Evolutionary conservation across 2,888 invertebrate species (phyloP), one percentile per base, ranked within the genome.

Genomic region (Amorpha juglandis): DNA sequence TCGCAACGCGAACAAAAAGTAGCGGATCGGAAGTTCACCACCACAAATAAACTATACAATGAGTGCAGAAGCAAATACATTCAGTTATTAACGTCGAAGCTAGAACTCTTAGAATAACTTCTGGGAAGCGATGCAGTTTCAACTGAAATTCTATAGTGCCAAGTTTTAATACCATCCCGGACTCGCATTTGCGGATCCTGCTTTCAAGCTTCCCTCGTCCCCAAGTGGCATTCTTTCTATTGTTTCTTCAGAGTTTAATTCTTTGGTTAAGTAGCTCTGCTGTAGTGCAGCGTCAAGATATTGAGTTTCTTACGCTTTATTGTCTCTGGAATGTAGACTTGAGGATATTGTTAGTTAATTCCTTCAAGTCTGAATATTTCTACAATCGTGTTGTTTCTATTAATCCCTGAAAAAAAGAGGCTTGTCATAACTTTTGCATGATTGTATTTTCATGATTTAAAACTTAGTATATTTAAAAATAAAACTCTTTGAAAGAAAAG

Each of bases 161-260:
- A 84, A 86, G 84, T 86, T 87, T 87, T 86, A 84, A 84, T 83
- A 78, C 84, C 74, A 78, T 71, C 74, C 63, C 53, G 47, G 65
- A 67, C 70, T 67, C 70, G 55, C 76, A 74, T 76, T 75, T 75
- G 73, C 75, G 75, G 73, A 78, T 81, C 76, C 78, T 74, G 78
- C 77, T 81, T 77, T 78, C 70, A 76, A 80, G 82, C 79, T 80
- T 82, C 82, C 76, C 70, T 77, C 75, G 75, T 77, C 76, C 77
- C 75, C 71, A 68, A 67, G 67, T 45, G 53, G 53, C 47, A 53
- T 55, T 64, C 52, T 53, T 64, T 53, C 64, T 64, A 64, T 64
- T 64, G 64, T 64, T 64, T 64, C 45, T 53, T 33, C 64, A 33
- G 64, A 70, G 63, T 69, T 69, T 68, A 66, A 65, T 71, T 68